Evolutionary conservation across 2,113 vertebrate species (phyloP).

Genomic region (Perca flavescens): DNA sequence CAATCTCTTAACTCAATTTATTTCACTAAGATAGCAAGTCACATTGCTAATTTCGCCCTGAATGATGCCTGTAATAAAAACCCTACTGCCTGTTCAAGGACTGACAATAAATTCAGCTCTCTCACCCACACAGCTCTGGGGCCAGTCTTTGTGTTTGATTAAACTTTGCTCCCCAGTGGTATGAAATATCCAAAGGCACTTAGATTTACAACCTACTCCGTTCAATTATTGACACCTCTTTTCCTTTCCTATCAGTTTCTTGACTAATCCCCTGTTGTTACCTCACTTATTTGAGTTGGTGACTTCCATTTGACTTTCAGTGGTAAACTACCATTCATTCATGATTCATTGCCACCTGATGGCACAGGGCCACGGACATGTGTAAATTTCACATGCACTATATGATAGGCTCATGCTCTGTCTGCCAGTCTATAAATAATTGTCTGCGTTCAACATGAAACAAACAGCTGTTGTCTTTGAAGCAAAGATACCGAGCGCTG

Average conservation of each 20-base stretch:
- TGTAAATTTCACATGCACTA: slow-evolving; percentile 48
- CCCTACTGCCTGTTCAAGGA: slow-evolving; percentile 63
- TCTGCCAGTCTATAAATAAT: slow-evolving; percentile 57
- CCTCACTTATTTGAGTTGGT: slow-evolving; percentile 35
- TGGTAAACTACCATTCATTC: slow-evolving; percentile 11
- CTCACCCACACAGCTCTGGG: slow-evolving; percentile 68
- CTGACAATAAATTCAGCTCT: slow-evolving; percentile 75
- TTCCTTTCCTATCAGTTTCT: slow-evolving; percentile 49
- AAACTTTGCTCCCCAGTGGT: slow-evolving; percentile 75
- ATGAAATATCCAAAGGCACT: slow-evolving; percentile 75
- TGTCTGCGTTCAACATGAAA: slow-evolving; percentile 57
- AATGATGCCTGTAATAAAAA: slow-evolving; percentile 81
- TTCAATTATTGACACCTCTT: slow-evolving; percentile 75
- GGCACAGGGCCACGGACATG: slow-evolving; percentile 16
- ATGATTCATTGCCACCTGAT: slow-evolving; percentile 26
- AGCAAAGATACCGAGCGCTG: slow-evolving; percentile 45
- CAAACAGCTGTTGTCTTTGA: slow-evolving; percentile 72
- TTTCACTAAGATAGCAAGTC: slow-evolving; percentile 74
- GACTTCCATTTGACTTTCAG: slow-evolving; percentile 67
- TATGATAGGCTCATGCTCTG: slow-evolving; percentile 26
- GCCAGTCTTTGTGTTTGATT: slow-evolving; percentile 80
- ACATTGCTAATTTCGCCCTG: slow-evolving; percentile 76
- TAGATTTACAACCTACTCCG: slow-evolving; percentile 72
- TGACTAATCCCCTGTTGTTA: slow-evolving; percentile 54
- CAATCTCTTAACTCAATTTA: slow-evolving; percentile 72